Conservation (phyloP, 1,140 invertebrate genomes). For the Berghia stephanieae region DNA sequence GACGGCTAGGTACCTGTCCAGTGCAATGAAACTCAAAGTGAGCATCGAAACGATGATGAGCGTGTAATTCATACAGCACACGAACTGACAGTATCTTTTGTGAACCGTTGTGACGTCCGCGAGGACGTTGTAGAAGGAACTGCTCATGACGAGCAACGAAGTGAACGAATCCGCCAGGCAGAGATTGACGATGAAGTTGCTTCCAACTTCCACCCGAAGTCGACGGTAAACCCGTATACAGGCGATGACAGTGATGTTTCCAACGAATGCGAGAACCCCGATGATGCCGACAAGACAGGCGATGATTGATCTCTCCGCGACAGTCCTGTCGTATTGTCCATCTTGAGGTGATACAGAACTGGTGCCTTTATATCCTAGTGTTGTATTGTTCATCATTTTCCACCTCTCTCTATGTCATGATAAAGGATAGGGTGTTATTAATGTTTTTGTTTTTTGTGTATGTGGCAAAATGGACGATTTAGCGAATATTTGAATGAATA, state of each 20-base stretch:
- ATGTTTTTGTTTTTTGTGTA: too few relatives aligned
- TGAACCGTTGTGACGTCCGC: constrained; percentile 35
- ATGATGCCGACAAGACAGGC: background rate
- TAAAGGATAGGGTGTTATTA: too few relatives aligned
- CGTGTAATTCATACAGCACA: constrained; percentile 63
- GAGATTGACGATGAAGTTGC: constrained; percentile 60
- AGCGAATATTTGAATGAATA: too few relatives aligned
- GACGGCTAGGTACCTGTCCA: constrained; percentile 61
- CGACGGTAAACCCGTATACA: constrained; percentile 40
- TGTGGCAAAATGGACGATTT: too few relatives aligned
- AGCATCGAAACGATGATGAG: constrained; percentile 65
- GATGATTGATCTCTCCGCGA: background rate
- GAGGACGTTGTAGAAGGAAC: constrained; percentile 44
- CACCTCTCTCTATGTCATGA: too few relatives aligned
- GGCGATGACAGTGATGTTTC: constrained; percentile 56
- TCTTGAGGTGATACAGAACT: background rate
- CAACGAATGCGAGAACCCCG: constrained; percentile 33
- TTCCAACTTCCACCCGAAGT: constrained; percentile 54
- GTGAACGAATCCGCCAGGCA: constrained; percentile 57
- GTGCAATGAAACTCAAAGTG: constrained; percentile 62
- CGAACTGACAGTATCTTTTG: constrained; percentile 44
- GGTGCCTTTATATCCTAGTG: background rate
- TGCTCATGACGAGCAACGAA: constrained; percentile 58
- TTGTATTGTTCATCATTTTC: background rate
- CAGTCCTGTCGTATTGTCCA: background rate